Conservation (phyloP, 2,888 invertebrate species). For the Rosalia funebris region DNA sequence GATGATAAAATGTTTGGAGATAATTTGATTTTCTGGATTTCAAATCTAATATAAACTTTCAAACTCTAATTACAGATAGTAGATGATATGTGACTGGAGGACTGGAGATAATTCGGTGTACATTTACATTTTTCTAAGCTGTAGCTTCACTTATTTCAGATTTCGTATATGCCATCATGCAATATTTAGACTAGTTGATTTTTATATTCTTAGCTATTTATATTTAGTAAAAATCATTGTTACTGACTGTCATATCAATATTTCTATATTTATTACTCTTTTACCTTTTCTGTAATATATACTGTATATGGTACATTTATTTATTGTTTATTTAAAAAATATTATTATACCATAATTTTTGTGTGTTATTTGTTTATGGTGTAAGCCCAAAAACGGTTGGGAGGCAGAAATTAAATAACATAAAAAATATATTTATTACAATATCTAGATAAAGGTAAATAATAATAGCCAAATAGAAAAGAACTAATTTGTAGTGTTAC, state of each 20-base stretch:
- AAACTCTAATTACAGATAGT: no score
- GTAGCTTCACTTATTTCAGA: conserved; percentile 3
- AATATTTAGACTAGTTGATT: conserved; percentile 16
- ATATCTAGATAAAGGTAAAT: no score
- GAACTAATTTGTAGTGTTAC: no score
- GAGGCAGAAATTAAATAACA: no score
- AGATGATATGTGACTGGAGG: no score
- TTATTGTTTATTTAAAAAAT: conserved; percentile 18
- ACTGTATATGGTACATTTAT: conserved; percentile 11
- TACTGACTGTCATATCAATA: conserved; percentile 27
- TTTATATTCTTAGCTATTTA: conserved; percentile 17
- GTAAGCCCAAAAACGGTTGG: no score
- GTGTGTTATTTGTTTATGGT: conserved; percentile 12
- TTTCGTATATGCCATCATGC: conserved; percentile 22
- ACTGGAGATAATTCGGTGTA: conserved; percentile 7
- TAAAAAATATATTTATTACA: background rate
- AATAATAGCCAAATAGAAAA: no score
- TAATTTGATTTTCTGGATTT: no score
- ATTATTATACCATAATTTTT: conserved; percentile 23
- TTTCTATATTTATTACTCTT: conserved; percentile 18
- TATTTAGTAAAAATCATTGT: conserved; percentile 17
- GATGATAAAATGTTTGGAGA: no score
- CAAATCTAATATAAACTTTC: no score
- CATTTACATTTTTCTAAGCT: conserved; percentile 13
- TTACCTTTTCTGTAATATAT: conserved; percentile 3